Evolutionary conservation across 2,888 invertebrate genomes (phyloP).

Genomic region (Epiblema foenella): DNA sequence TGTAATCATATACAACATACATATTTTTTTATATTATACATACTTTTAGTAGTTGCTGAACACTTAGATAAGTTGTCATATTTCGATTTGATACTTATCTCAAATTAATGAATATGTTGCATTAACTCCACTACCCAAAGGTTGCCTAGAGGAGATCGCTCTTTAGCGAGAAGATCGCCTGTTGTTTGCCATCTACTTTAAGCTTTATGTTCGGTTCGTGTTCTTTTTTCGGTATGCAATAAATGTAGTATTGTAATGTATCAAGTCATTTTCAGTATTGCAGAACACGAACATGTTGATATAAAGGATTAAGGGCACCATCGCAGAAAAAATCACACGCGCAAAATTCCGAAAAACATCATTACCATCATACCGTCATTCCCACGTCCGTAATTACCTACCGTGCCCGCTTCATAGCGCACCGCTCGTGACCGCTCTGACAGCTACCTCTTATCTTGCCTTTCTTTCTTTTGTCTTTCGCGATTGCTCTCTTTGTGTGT

Average conservation of each 20-base stretch:
- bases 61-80: too few species aligned
- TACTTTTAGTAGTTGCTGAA: too few species aligned
- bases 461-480: constrained; percentile 66
- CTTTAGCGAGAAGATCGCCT: too few species aligned
- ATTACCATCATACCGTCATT: constrained; percentile 35
- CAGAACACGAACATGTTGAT: not conserved
- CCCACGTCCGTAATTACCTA: constrained; percentile 43
- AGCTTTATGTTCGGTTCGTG: too few species aligned
- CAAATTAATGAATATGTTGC: too few species aligned
- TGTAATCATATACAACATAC: too few species aligned
- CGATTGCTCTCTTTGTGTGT: constrained; percentile 80
- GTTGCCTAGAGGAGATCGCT: too few species aligned
- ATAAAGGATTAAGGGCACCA: not conserved
- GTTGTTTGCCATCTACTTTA: too few species aligned
- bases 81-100: too few species aligned
- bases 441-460: constrained; percentile 80
- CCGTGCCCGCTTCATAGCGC: constrained; percentile 69
- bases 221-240: not conserved
- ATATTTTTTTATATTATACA: too few species aligned
- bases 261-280: not conserved
- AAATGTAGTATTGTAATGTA: too few species aligned
- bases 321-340: constrained; percentile 26
- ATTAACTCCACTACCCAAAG: too few species aligned
- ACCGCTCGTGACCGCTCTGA: constrained; percentile 79
- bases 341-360: constrained; percentile 37